These are phyloP conservation scores for Nasonia oneida DNA, from an alignment of 2,888 invertebrate species.

Conservation along the genomic window DNA sequence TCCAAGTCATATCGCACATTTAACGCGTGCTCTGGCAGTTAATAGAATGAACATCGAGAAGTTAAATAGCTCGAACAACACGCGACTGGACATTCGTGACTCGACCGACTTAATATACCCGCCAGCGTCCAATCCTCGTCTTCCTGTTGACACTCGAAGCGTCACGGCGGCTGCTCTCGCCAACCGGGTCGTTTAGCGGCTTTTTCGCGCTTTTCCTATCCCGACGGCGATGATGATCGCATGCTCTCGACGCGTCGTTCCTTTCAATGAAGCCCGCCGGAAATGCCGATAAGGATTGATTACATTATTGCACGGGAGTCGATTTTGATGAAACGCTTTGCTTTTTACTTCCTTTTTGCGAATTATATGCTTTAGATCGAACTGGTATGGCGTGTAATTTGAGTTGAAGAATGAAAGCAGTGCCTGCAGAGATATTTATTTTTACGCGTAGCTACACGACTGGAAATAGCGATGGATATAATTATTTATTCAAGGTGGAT, in stretches of 20 bases:
- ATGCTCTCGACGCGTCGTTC: background rate
- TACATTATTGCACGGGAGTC: background rate
- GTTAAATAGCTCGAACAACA: background rate
- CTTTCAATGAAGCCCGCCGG: background rate
- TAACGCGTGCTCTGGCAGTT: background rate
- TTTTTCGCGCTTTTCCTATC: slow-evolving; percentile 24
- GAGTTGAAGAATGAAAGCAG: no score
- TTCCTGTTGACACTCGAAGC: background rate
- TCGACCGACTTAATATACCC: slow-evolving; percentile 27
- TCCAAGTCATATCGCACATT: background rate
- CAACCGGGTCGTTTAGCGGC: slow-evolving; percentile 50
- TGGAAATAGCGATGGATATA: no score
- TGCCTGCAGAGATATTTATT: no score
- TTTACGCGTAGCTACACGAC: no score
- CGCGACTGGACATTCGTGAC: background rate
- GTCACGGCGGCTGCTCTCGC: background rate
- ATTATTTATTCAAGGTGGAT: no score
- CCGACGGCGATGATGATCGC: background rate
- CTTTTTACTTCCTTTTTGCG: background rate
- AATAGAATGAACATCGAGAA: background rate
- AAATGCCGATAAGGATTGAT: background rate
- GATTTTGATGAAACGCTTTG: background rate
- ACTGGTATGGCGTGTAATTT: background rate
- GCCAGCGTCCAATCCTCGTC: background rate
- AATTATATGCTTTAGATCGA: background rate